Conservation (phyloP, 30 jellyfish, hydroid and myxozoan genomes). For the Hydractinia echinata region DNA sequence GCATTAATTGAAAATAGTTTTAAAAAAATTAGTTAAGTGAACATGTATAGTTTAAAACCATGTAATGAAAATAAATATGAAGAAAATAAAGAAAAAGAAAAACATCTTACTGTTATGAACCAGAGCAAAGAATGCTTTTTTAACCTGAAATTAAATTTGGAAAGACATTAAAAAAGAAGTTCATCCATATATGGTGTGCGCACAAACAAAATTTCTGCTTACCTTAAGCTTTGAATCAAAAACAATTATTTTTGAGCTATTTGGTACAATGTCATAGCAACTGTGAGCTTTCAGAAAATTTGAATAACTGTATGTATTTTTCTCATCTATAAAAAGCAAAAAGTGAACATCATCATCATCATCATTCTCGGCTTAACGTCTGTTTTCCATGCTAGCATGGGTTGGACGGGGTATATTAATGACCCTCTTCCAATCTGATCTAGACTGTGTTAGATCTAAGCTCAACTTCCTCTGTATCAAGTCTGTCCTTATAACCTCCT, state of each 20-base stretch:
- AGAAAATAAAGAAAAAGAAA: neutral
- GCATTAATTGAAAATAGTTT: no score
- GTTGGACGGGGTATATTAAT: no score
- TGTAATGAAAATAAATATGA: neutral
- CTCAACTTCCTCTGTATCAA: no score
- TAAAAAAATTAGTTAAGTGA: no score
- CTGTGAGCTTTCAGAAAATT: slow-evolving; percentile 54
- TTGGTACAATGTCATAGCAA: slow-evolving; percentile 90
- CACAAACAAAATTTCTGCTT: neutral
- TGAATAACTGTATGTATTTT: slow-evolving; percentile 72
- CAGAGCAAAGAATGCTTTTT: slow-evolving; percentile 95
- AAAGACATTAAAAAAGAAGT: neutral
- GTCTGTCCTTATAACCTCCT: no score
- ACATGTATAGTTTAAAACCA: no score
- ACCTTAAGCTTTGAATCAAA: slow-evolving; percentile 85
- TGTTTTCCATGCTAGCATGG: no score
- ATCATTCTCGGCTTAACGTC: no score
- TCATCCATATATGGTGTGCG: no score
- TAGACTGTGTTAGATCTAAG: no score
- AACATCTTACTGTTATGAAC: slow-evolving; percentile 76
- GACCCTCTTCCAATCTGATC: no score
- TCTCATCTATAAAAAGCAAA: slow-evolving; percentile 50
- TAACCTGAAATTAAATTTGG: slow-evolving; percentile 45
- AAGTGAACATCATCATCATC: no score
- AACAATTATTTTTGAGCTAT: slow-evolving; percentile 85